Base-by-base conservation (phyloP, 2,888 invertebrate genomes). In the Ferrisia virgata region DNA sequence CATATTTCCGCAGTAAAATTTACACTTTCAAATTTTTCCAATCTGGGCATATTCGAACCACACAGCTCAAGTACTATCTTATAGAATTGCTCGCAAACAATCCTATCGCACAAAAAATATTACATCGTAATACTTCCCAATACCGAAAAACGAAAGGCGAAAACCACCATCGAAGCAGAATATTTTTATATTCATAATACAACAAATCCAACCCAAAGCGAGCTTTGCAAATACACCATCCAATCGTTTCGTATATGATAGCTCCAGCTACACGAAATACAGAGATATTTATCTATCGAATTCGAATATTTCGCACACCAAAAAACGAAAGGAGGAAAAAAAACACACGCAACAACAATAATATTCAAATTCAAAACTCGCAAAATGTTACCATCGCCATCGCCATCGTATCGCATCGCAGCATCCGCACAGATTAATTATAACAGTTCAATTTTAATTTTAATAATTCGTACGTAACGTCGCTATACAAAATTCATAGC, bases 381-480 rank as follows among this genome's bases (percentile, higher is more conserved):
- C 58, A 64, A 64, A 64, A 64, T 28, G 58, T 64, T 28, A 64
- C 28, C 64, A 15, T 28, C 9, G 28, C 58, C 18, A 22, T n/a
- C n/a, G n/a, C n/a, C n/a, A n/a, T n/a, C 18, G 22, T 25, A 25
- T 25, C 13, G 13, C 64, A 31, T 25, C 64, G 64, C 13, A n/a
- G n/a, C n/a, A n/a, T 58, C 58, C 22, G 22, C 25, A 4, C 72
- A 11, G 43, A 28, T 43, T 79, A 79, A 79, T 79, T 47, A 47
- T 79, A 40, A 25, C 47, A 79, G 79, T 47, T 79, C 28, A 79
- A 47, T 47, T 79, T 79, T 79, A 47, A 79, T 79, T 79, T 79
- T 47, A 79, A 79, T 79, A 79, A 79, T 79, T 79, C 47, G 79
- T 79, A 47, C 79, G 47, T 43, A 79, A 43, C 79, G 79, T 79